These are phyloP conservation scores for Lagopus muta DNA, from an alignment of 2,113 vertebrate species.

Conservation along the genomic window DNA sequence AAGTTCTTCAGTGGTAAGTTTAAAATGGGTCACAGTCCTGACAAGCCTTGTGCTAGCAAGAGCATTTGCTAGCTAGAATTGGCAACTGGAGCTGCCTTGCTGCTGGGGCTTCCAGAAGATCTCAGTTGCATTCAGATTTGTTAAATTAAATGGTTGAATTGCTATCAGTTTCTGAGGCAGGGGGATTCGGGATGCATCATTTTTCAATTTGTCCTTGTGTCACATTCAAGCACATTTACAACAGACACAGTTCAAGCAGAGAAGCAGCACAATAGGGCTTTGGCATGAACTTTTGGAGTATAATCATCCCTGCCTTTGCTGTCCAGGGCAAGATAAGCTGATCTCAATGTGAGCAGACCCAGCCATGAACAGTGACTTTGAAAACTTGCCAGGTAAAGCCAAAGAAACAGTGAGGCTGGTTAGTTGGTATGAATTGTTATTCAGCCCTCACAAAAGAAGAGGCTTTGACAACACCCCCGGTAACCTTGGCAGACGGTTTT, in stretches of 20 bases:
- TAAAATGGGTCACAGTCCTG: background rate
- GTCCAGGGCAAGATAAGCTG: slow-evolving; percentile 55
- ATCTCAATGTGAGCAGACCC: slow-evolving; percentile 23
- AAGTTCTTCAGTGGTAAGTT: background rate
- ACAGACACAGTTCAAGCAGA: slow-evolving; percentile 5
- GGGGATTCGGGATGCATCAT: background rate
- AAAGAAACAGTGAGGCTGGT: slow-evolving; percentile 27
- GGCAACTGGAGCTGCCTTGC: background rate
- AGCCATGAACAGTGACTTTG: slow-evolving; percentile 54
- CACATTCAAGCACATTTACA: background rate
- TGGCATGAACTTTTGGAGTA: slow-evolving; percentile 20
- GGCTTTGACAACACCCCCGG: slow-evolving; percentile 55
- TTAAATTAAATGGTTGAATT: background rate
- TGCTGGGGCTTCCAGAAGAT: background rate
- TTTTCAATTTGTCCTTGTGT: background rate
- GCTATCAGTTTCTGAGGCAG: background rate
- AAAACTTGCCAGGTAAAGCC: slow-evolving; percentile 66
- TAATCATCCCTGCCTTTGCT: background rate
- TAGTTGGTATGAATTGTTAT: slow-evolving; percentile 54
- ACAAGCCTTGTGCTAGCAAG: background rate
- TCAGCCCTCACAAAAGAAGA: slow-evolving; percentile 59
- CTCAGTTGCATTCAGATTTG: background rate
- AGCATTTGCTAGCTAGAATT: background rate
- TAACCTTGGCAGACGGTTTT: slow-evolving; percentile 72
- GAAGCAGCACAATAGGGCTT: slow-evolving; percentile 17